Evolutionary conservation across 1,140 invertebrate species (phyloP).

Genomic region (Delia radicum): DNA sequence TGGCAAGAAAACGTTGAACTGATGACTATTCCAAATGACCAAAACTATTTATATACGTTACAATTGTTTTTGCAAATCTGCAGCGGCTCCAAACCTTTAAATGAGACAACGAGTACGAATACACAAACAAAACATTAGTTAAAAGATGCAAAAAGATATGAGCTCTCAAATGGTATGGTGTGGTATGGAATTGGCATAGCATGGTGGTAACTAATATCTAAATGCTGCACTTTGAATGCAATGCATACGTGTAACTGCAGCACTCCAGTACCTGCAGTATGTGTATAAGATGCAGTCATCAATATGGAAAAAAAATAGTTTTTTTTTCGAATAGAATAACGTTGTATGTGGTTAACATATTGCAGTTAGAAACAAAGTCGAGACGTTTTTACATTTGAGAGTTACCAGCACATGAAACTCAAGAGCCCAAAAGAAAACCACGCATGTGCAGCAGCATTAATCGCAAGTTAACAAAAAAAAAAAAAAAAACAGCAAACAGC

Average conservation of each 20-base stretch:
- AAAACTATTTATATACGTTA: conserved; percentile 33
- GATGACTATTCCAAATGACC: conserved; percentile 31
- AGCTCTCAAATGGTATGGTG: background rate
- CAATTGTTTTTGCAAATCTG: conserved; percentile 8
- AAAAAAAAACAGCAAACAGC: too few relatives aligned
- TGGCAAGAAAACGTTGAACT: conserved; percentile 32
- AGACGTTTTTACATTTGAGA: background rate
- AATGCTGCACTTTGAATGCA: background rate
- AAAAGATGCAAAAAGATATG: background rate
- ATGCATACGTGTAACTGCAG: background rate
- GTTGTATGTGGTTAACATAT: too few relatives aligned
- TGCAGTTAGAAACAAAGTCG: background rate
- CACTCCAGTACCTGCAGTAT: background rate
- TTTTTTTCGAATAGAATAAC: background rate
- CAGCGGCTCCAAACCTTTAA: background rate
- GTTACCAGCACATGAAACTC: too few relatives aligned
- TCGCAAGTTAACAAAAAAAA: background rate
- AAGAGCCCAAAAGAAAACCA: background rate
- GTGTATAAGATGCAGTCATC: background rate
- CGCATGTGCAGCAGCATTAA: background rate
- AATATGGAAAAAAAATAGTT: background rate
- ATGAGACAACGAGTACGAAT: background rate
- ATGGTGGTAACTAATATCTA: background rate
- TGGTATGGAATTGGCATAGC: too few relatives aligned
- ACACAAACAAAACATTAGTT: background rate